These are phyloP conservation scores for Hydrolagus colliei DNA, from an alignment of 2,797 vertebrate genomes.

Conservation along the genomic window DNA sequence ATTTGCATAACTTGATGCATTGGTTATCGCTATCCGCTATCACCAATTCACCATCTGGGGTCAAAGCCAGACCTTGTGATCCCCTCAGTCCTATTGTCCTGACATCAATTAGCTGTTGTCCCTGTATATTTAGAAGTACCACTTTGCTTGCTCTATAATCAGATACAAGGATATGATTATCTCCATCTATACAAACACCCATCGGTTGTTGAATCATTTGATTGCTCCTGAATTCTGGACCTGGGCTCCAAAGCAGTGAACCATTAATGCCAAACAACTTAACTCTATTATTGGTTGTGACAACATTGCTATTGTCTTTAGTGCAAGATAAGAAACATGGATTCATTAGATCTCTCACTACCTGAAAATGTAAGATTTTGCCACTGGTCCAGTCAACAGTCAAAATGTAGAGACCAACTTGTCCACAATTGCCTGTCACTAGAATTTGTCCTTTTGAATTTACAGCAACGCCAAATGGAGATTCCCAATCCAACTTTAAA, in stretches of 20 bases:
- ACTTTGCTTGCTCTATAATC: slow-evolving; percentile 31
- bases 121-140: slow-evolving; percentile 27
- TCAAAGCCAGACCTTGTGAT: slow-evolving; percentile 32
- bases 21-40: slow-evolving; percentile 33
- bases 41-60: slow-evolving; percentile 28
- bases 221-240: background rate
- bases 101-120: slow-evolving; percentile 28
- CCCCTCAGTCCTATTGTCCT: slow-evolving; percentile 31
- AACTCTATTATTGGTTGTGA: slow-evolving; percentile 25
- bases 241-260: slow-evolving; percentile 24
- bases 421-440: slow-evolving; percentile 26
- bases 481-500: slow-evolving; percentile 26
- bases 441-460: slow-evolving; percentile 15
- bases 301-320: slow-evolving; percentile 5
- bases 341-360: background rate
- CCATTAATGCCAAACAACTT: slow-evolving; percentile 29
- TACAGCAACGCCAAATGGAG: slow-evolving; percentile 29
- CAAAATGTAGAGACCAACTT: slow-evolving; percentile 17
- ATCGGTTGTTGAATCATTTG: background rate
- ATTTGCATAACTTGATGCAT: slow-evolving; percentile 26
- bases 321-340: slow-evolving; percentile 28
- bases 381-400: slow-evolving; percentile 33
- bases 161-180: slow-evolving; percentile 28
- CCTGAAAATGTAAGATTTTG: slow-evolving; percentile 13
- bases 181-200: slow-evolving; percentile 27